These are phyloP conservation scores for Dorcus parallelipipedus DNA, from an alignment of 2,888 invertebrate species.

Conservation along the genomic window DNA sequence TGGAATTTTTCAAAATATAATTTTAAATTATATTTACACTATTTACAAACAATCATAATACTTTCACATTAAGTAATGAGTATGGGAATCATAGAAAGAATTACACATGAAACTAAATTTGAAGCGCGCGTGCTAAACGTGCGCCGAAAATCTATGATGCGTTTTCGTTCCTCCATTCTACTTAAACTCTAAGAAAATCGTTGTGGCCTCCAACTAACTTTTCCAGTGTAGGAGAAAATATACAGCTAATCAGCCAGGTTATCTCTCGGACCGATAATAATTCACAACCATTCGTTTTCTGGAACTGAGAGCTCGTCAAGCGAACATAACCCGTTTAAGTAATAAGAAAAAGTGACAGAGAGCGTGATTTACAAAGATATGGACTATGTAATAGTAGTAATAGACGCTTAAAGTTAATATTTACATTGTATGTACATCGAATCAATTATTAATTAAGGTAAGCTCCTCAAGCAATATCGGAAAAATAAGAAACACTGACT, in stretches of 20 bases:
- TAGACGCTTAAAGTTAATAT: neutral
- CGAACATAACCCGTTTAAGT: slow-evolving; percentile 10
- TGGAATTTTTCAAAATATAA: slow-evolving; percentile 47
- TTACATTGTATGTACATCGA: slow-evolving; percentile 33
- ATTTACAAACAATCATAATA: slow-evolving; percentile 23
- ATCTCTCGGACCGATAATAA: neutral
- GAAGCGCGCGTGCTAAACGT: too few species aligned
- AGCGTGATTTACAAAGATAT: slow-evolving; percentile 12
- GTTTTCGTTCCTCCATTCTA: slow-evolving; percentile 12
- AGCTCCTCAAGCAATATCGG: slow-evolving; percentile 42
- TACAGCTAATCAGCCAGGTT: neutral
- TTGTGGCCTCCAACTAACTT: slow-evolving; percentile 28
- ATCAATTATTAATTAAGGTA: slow-evolving; percentile 28
- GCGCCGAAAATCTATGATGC: slow-evolving; percentile 2
- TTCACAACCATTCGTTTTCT: slow-evolving; percentile 6
- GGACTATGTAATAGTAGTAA: neutral
- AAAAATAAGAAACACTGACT: slow-evolving; percentile 41
- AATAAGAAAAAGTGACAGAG: slow-evolving; percentile 12
- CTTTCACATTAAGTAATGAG: slow-evolving; percentile 11
- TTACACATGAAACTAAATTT: too few species aligned
- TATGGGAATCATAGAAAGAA: slow-evolving; percentile 28
- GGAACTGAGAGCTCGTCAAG: neutral
- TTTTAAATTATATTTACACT: slow-evolving; percentile 36
- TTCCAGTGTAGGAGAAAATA: slow-evolving; percentile 1
- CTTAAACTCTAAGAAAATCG: slow-evolving; percentile 39